Conservation (phyloP, 2,113 vertebrate species). For the Lutjanus erythropterus region DNA sequence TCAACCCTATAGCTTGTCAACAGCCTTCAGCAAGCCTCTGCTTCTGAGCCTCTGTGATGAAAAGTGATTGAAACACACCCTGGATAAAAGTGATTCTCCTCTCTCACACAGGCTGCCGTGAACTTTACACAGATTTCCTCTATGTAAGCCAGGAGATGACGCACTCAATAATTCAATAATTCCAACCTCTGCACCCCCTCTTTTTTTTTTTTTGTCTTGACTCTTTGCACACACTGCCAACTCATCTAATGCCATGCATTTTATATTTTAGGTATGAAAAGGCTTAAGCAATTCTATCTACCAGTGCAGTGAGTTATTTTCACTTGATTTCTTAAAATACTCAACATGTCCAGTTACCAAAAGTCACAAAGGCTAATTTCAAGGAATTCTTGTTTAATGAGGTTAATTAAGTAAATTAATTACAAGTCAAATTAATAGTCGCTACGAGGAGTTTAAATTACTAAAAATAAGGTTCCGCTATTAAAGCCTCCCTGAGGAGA, state of each 20-base stretch:
- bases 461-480: background rate
- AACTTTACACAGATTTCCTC: conserved; percentile 59
- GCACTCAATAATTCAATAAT: conserved; percentile 52
- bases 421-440: background rate
- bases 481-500: background rate
- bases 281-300: background rate
- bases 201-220: background rate
- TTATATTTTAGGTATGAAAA: background rate
- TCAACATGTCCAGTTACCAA: background rate
- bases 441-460: background rate
- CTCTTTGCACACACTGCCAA: conserved; percentile 4
- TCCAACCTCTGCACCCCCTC: background rate
- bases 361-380: background rate
- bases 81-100: conserved; percentile 54
- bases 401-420: background rate
- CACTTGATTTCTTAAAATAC: background rate
- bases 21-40: conserved; percentile 65
- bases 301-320: background rate
- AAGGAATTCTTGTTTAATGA: background rate
- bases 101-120: conserved; percentile 34
- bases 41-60: conserved; percentile 63
- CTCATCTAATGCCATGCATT: background rate
- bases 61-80: conserved; percentile 67
- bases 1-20: conserved; percentile 74
- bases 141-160: conserved; percentile 38